These are phyloP conservation scores for Polyodon spathula DNA, from an alignment of 2,113 vertebrate genomes.

Conservation along the genomic window DNA sequence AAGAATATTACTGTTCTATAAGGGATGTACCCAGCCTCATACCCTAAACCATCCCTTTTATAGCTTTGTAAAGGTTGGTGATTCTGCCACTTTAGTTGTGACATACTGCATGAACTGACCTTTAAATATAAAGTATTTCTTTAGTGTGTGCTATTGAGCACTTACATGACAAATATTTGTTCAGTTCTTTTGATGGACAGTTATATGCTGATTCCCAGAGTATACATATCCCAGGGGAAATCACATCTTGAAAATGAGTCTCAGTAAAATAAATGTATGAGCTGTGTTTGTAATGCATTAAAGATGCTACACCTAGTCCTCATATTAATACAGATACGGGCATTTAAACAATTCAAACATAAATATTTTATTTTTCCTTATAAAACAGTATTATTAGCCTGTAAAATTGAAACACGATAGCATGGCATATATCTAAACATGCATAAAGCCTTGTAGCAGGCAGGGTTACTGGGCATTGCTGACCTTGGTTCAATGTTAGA, in stretches of 20 bases:
- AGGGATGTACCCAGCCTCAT: too few species aligned
- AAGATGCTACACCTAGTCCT: constrained; percentile 31
- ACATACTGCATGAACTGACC: too few species aligned
- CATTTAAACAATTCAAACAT: background rate
- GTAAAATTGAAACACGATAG: background rate
- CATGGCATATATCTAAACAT: background rate
- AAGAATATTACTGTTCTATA: too few species aligned
- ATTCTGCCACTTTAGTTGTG: too few species aligned
- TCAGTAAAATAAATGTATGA: constrained; percentile 53
- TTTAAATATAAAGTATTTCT: background rate
- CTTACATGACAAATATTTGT: constrained; percentile 31
- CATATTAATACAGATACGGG: background rate
- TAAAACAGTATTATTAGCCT: background rate
- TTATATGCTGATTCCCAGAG: constrained; percentile 63
- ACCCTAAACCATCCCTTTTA: too few species aligned
- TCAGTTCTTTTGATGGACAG: constrained; percentile 66
- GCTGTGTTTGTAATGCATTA: constrained; percentile 44
- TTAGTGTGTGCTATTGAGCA: background rate
- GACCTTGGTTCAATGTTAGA: background rate
- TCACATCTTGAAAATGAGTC: constrained; percentile 59
- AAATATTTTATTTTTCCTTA: background rate
- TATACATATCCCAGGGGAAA: constrained; percentile 65
- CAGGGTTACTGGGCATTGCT: background rate
- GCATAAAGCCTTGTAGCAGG: background rate
- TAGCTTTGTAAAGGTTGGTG: too few species aligned